Percentiles rank a stretch among this genome's conserved stretches.
Evolutionary conservation across 1,140 invertebrate species (phyloP).

Genomic region (Aphelinus atriplicis): DNA sequence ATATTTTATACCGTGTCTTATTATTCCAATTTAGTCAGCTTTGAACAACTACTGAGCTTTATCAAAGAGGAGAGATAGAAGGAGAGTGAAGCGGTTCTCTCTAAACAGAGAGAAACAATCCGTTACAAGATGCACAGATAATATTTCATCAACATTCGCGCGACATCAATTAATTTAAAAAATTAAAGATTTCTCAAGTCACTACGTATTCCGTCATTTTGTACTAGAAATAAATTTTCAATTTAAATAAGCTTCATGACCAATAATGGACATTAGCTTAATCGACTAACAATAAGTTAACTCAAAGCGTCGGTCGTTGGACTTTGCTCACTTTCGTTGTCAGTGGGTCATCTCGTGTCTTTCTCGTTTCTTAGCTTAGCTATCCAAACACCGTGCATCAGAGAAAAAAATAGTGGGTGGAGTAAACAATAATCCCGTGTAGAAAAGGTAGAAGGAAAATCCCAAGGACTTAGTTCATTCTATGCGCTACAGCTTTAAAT

Average conservation of each 20-base stretch:
- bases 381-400: conserved; percentile 61
- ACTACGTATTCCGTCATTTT: conserved; percentile 36
- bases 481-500: conserved; percentile 49
- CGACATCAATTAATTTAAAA: conserved; percentile 17
- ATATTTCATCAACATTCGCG: conserved; percentile 21
- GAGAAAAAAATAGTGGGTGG: conserved; percentile 47
- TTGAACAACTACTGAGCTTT: conserved; percentile 39
- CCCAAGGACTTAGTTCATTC: conserved; percentile 31
- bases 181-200: conserved; percentile 27
- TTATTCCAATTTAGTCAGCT: conserved; percentile 38
- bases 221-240: conserved; percentile 34
- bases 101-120: conserved; percentile 48
- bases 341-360: conserved; percentile 35
- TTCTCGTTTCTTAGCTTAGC: conserved; percentile 37
- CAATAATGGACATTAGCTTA: conserved; percentile 27
- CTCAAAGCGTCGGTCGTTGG: conserved; percentile 32
- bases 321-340: conserved; percentile 39
- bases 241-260: neutral
- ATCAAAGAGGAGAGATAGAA: conserved; percentile 32
- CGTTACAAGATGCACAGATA: conserved; percentile 59
- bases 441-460: conserved; percentile 18
- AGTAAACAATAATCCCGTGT: conserved; percentile 30
- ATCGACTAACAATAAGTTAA: conserved; percentile 19
- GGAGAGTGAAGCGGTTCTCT: conserved; percentile 32
- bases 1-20: conserved; percentile 47